Evolutionary conservation across 2,888 invertebrate genomes (phyloP), one percentile per base, ranked within the genome.

Genomic region (Synanthedon vespiformis): DNA sequence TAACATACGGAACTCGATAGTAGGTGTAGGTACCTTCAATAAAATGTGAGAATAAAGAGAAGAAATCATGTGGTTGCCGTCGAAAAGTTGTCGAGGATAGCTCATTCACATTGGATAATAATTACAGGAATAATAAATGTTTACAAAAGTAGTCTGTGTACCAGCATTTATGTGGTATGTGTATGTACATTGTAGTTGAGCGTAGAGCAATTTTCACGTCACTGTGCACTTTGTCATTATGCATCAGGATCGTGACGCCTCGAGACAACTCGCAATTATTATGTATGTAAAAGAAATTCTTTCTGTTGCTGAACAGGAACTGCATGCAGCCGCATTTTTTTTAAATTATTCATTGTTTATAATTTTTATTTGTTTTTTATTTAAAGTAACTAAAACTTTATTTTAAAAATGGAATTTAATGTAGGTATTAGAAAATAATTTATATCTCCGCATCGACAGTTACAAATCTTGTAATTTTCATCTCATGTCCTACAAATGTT

Each of bases 221-320:
- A 86, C 77, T 76, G 74, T 72, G 75, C 78, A 85, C 81, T 86
- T 86, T 87, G 87, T 85, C 86, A 86, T 85, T 87, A 86, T 82
- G 77, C 80, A 80, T 80, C 85, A 77, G 82, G 77, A 80, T 86
- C 85, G 87, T 87, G 86, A 87, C 83, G 87, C 86, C 86, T 78
- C 80, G 70, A 85, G 84, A 87, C 84, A 83, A 80, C 80, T 83
- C 72, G 79, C 86, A 86, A 86, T 86, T 86, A 85, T 86, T 83
- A 80, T 83, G 83, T 86, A 83, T 87, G 84, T 86, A 78, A 84
- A 86, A 85, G 84, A 82, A 84, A 85, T 85, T 84, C 80, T 80
- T 83, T 78, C 71, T 75, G 77, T 69, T 67, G 59, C 62, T 56
- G 78, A 57, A 78, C 77, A 81, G 58, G 44, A 68, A 72, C 71